Evolutionary conservation across 2,797 vertebrate species (phyloP).

Genomic region (Urophycis tenuis): DNA sequence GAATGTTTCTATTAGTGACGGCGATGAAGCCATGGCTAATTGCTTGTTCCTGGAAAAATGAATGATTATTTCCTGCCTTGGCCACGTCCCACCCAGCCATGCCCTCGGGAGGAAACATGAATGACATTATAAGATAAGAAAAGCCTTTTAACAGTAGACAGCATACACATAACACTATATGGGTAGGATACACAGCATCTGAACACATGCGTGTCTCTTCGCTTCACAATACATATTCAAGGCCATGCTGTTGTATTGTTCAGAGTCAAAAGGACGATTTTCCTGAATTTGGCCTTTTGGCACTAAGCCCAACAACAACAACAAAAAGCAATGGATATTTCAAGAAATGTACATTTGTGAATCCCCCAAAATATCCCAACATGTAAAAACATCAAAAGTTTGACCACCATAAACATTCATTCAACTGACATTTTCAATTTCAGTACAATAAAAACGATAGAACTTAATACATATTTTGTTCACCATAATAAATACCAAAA

Average conservation of each 20-base stretch:
- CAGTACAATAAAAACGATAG: no score
- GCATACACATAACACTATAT: not conserved
- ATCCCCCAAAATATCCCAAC: not conserved
- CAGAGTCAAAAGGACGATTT: not conserved
- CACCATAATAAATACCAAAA: not conserved
- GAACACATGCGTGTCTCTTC: no score
- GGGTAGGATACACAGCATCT: no score
- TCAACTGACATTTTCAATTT: no score
- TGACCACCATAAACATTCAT: no score
- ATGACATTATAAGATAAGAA: not conserved
- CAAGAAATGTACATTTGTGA: not conserved
- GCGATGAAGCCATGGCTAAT: slow-evolving; percentile 17
- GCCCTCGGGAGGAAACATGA: not conserved
- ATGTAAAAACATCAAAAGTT: no score
- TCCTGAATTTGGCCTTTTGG: not conserved
- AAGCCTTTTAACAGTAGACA: not conserved
- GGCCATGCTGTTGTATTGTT: no score
- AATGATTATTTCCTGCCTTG: slow-evolving; percentile 30
- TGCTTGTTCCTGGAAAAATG: slow-evolving; percentile 22
- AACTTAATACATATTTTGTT: no score
- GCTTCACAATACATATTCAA: not conserved
- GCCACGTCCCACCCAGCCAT: not conserved
- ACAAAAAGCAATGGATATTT: not conserved
- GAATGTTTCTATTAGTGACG: slow-evolving; percentile 9
- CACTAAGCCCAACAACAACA: no score